These are phyloP conservation scores for Oostethus manadensis DNA, from an alignment of 2,113 vertebrate genomes.

Conservation along the genomic window DNA sequence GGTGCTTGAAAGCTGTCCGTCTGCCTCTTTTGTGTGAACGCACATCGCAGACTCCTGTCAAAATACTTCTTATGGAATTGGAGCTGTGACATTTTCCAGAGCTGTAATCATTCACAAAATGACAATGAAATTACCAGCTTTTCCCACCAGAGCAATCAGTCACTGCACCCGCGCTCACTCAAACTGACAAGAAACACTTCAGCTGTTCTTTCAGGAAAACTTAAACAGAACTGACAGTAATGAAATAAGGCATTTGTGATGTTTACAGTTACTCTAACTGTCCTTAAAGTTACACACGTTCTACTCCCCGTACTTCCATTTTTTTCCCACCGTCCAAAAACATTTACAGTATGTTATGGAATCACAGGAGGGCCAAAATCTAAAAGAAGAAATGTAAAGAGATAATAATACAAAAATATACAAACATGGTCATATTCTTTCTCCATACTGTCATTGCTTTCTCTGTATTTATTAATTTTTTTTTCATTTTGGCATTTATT, in stretches of 20 bases:
- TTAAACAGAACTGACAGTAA: not conserved
- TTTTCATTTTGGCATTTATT: too few species aligned
- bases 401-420: too few species aligned
- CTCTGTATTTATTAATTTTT: too few species aligned
- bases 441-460: too few species aligned
- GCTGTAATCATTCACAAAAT: conserved; percentile 68
- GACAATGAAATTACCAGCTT: conserved; percentile 69
- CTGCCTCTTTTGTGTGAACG: conserved; percentile 24
- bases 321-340: too few species aligned
- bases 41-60: conserved; percentile 55
- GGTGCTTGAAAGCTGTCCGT: conserved; percentile 44
- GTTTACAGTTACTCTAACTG: too few species aligned
- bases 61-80: conserved; percentile 59
- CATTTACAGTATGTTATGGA: too few species aligned
- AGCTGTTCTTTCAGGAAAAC: conserved; percentile 7
- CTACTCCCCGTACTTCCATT: too few species aligned
- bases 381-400: too few species aligned
- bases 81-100: conserved; percentile 62
- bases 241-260: not conserved
- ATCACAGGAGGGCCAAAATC: too few species aligned
- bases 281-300: not conserved
- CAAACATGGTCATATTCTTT: too few species aligned
- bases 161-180: conserved; percentile 52
- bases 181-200: conserved; percentile 38
- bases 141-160: conserved; percentile 65